Conservation (phyloP, 2,888 invertebrate species). For the Megamerina dolium region DNA sequence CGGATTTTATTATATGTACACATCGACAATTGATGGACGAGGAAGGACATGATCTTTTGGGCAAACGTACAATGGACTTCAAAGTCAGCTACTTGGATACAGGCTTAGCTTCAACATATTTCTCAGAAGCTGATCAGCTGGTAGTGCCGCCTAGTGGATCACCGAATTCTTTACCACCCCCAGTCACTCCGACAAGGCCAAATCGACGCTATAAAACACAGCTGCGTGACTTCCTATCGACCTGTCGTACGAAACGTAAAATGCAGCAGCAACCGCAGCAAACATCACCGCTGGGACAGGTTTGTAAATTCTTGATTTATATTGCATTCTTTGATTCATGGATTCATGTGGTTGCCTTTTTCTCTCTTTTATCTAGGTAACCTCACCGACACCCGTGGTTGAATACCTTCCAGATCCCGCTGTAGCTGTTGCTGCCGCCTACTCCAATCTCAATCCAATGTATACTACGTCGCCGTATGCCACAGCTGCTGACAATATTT, state of each 20-base stretch:
- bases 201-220: constrained; percentile 91
- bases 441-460: constrained; percentile 71
- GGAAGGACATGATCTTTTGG: constrained; percentile 93
- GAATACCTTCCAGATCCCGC: constrained; percentile 53
- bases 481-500: constrained; percentile 56
- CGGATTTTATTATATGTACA: constrained; percentile 98
- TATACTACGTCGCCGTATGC: constrained; percentile 72
- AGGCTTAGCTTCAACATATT: constrained; percentile 83
- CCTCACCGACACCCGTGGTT: constrained; percentile 46
- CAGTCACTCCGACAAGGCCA: constrained; percentile 71
- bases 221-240: constrained; percentile 84
- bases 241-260: constrained; percentile 79
- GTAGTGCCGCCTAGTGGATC: constrained; percentile 55
- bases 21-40: constrained; percentile 99
- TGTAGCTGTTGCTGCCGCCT: constrained; percentile 67
- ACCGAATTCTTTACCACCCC: constrained; percentile 53
- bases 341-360: too few species aligned
- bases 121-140: constrained; percentile 78
- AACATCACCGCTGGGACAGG: constrained; percentile 47
- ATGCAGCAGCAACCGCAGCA: constrained; percentile 49
- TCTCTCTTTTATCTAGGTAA: too few species aligned
- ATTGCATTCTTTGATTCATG: too few species aligned
- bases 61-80: constrained; percentile 98
- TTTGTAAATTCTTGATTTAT: too few species aligned
- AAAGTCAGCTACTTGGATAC: constrained; percentile 95